These are phyloP conservation scores for Eilema sororculum DNA, from an alignment of 2,888 invertebrate species.

Conservation along the genomic window DNA sequence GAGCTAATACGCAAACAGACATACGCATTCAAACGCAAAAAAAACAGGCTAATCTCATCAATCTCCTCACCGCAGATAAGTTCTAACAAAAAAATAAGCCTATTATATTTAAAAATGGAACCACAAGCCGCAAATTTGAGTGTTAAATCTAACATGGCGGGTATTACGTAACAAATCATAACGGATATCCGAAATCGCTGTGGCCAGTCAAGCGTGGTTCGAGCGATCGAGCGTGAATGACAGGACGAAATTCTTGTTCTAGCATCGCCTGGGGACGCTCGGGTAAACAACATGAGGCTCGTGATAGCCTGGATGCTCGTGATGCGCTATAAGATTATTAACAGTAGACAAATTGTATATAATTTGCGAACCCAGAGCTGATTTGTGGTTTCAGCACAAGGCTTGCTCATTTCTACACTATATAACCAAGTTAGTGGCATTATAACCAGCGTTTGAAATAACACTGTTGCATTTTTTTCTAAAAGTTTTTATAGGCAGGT, in stretches of 20 bases:
- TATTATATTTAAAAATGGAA: constrained; percentile 37
- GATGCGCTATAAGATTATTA: neutral
- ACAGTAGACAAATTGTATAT: neutral
- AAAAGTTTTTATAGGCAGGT: neutral
- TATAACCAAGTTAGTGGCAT: neutral
- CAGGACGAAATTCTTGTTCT: constrained; percentile 52
- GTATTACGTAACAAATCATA: constrained; percentile 57
- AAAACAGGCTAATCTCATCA: constrained; percentile 30
- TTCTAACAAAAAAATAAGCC: constrained; percentile 22
- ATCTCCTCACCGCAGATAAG: neutral
- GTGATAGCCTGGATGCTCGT: constrained; percentile 20
- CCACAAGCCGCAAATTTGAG: constrained; percentile 36
- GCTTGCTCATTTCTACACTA: neutral
- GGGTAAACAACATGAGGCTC: constrained; percentile 29
- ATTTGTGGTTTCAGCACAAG: neutral
- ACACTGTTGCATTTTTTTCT: neutral
- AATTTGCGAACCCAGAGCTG: neutral
- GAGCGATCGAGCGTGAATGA: constrained; percentile 64
- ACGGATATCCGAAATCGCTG: constrained; percentile 60
- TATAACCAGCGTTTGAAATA: neutral
- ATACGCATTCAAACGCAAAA: constrained; percentile 17
- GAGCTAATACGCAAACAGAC: constrained; percentile 17
- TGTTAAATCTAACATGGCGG: constrained; percentile 36
- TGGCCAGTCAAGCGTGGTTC: constrained; percentile 48
- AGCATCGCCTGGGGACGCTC: constrained; percentile 41